Evolutionary conservation across 2,113 vertebrate species (phyloP).

Genomic region (Pteruthius melanotis): DNA sequence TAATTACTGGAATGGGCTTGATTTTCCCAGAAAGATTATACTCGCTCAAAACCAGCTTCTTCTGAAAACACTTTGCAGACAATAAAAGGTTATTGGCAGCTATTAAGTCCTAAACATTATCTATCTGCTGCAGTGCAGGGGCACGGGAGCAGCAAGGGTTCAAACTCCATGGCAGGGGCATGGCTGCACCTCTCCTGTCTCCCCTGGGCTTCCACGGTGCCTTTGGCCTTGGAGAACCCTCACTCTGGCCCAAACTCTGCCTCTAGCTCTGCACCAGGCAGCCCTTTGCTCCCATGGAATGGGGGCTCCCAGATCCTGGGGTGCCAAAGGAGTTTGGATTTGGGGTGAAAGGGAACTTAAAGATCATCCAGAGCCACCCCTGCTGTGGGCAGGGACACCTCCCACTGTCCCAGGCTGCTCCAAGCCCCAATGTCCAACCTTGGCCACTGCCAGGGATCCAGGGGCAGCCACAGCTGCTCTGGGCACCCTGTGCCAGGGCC

Average conservation of each 20-base stretch:
- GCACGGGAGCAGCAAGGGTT: neutral
- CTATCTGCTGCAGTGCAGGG: neutral
- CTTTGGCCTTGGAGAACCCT: neutral
- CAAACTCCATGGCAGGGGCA: neutral
- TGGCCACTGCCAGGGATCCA: neutral
- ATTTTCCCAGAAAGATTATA: neutral
- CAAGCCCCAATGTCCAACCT: neutral
- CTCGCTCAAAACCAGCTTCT: neutral
- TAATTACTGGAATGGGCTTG: neutral
- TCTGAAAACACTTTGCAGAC: neutral
- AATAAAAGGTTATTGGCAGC: constrained; percentile 23
- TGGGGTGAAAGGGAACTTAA: neutral
- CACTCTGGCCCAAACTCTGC: neutral
- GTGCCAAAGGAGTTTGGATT: neutral
- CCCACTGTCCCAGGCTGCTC: neutral
- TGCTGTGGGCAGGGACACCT: neutral
- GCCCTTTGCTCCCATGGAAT: neutral
- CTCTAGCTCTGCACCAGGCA: neutral
- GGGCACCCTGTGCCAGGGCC: accelerated
- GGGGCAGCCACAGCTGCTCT: neutral
- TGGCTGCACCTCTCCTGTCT: neutral
- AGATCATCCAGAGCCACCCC: accelerated
- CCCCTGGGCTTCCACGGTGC: accelerated
- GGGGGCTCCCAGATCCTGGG: neutral
- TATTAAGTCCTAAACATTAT: neutral